phyloP scores from a whole-genome alignment of 2,113 vertebrate genomes.

The mouse (Mus musculus) region DNA sequence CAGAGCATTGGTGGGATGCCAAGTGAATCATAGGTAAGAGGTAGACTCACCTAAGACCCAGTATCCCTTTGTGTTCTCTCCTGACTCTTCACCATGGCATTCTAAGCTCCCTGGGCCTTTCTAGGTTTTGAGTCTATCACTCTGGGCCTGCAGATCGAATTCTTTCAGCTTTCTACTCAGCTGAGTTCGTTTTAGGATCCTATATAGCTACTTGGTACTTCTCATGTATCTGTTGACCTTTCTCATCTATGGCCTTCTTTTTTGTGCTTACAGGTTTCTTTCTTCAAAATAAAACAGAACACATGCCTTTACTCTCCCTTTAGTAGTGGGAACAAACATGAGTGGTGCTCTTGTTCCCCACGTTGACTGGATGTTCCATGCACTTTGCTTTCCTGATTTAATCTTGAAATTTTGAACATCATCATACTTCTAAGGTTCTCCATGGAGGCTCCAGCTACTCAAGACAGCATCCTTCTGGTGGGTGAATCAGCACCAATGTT shows the following conservation, averaged over 20 bases:
- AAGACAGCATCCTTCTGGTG: not conserved
- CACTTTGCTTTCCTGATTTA: slow-evolving; percentile 1
- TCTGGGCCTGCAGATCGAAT: not conserved
- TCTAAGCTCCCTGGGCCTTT: not conserved
- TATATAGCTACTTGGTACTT: not conserved
- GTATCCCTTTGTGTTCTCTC: not conserved
- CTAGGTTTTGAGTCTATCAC: not conserved
- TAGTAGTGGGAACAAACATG: not conserved
- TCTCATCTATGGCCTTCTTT: not conserved
- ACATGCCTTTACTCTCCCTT: not conserved
- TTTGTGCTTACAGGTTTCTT: not conserved
- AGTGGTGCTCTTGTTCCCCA: not conserved
- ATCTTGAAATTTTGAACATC: not conserved
- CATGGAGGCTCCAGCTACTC: not conserved
- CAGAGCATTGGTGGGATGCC: not conserved
- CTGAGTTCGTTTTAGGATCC: not conserved
- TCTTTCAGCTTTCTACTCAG: not conserved
- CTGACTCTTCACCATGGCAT: not conserved
- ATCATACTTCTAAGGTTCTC: not conserved
- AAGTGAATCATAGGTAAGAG: not conserved
- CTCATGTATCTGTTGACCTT: not conserved
- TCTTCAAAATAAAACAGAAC: not conserved
- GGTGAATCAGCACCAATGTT: not conserved
- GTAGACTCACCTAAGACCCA: not conserved
- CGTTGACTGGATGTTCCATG: not conserved